Base-by-base conservation (phyloP, 2,113 vertebrate genomes). In the Apodemus speciosus region DNA sequence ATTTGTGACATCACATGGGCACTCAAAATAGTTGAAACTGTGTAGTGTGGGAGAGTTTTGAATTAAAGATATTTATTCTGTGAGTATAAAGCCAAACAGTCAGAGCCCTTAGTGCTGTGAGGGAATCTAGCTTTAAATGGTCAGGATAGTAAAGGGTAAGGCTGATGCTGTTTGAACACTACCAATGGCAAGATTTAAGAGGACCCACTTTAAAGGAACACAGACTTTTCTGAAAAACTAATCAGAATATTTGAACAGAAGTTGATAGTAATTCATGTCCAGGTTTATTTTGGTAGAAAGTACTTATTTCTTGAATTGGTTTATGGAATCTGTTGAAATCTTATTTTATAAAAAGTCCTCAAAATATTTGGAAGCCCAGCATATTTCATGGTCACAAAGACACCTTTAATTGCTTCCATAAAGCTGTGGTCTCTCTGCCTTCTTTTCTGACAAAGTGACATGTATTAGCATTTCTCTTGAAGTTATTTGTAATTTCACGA, bases 391-490 rank as follows among this genome's bases (percentile, higher is more conserved):
- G 89, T 95, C 35, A 73, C 83, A 66, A 86, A 92, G 76, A 1
- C 8, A 21, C 85, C 88, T 92, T 94, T 94, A 94, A 93, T 96
- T 96, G 77, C 83, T 95, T 91, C 35, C 4, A 0, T 91, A 46
- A 94, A 95, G 93, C 86, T 49, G 76, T 96, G 85, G 69, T 86
- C 75, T 96, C 25, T 85, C 95, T 95, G 80, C 96, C 81, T 96
- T 93, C 85, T 77, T 94, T 93, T 92, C 85, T 93, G 96, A 79
- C 91, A 93, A 94, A 97, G 92, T 93, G 90, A 68, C 88, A 66
- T 97, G 96, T 97, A 97, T 98, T 97, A 96, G 90, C 96, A 93
- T 97, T 97, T 97, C 90, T 97, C 69, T 95, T 95, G 94, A 94
- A 68, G 90, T 97, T 98, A 95, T 97, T 97, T 97, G 96, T 97